Evolutionary conservation across 53 echinoderm and acorn worm species (phyloP), one percentile per base, ranked within the genome.

Genomic region (Mesocentrotus franciscanus): DNA sequence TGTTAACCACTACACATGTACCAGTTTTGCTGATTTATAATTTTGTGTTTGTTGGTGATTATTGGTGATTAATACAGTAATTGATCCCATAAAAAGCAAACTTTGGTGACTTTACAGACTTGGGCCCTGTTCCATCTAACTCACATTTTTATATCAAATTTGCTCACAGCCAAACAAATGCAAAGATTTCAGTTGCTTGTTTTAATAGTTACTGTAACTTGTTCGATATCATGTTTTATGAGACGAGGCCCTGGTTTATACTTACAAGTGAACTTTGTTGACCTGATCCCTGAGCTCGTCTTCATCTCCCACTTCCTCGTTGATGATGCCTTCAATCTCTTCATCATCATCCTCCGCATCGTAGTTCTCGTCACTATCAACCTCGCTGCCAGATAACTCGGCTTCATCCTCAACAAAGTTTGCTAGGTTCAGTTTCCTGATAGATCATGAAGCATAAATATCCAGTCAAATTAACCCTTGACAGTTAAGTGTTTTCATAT

Each of bases 311-410:
- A 97, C 76, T 34, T 99, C 96, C 90, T 98, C 98, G 29, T 97
- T 93, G 61, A 96, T 96, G 10, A 96, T 97, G 64, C 68, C 95
- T 33, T 96, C 96, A 62, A 94, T 74, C 34, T 96, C 96, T 90
- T 96, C 68, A 33, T 97, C 98, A 84, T 99, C 89, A 17, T 99
- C 99, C 39, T 99, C 98, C 1, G 97, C 97, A 92, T 98, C 98
- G 34, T 98, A 98, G 76, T 98, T 96, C 79, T 99, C 99, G 85
- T 99, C 99, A n/a, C 98, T 98, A 7, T 96, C 99, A 27, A 24
- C 95, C 92, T 99, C 99, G 78, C 98, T 98, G 14, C 99, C 99
- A 12, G 99, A 99, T 83, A 97, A 83, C 96, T 99, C 99, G 10
- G 99, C 99, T 90, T 99, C 99, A 33, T 97, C 85, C 85, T 98